Base-by-base conservation (phyloP, 2,888 invertebrate species). In the Ischnus inquisitorius region DNA sequence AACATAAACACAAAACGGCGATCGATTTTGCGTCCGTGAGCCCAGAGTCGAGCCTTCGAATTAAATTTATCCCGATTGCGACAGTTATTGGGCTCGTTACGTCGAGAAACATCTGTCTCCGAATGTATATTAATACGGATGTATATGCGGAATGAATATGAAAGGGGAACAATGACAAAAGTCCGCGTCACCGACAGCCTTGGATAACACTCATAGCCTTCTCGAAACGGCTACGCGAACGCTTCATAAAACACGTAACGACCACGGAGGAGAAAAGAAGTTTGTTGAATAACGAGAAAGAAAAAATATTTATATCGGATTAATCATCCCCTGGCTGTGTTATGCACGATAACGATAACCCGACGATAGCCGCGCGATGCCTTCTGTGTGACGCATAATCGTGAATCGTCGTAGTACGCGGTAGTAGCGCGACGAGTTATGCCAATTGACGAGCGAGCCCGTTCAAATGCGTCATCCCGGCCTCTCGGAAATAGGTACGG, bases 11-110 rank as follows among this genome's bases (percentile, higher is more conserved):
- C 43, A 74, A 65, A 28, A 83, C 62, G 25, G 54, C 64, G 72
- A 79, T 81, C 64, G 81, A 60, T 75, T 79, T 82, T n/a, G n/a
- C 76, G 68, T 67, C 80, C 75, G 51, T 76, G 65, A 85, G 79
- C 43, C 14, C 25, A n/a, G 22, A 34, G 54, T 19, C 12, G 57
- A 65, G 39, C 75, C 78, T 68, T 68, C 60, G 78, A 14, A 46
- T 60, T 69, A 68, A 62, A 78, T 78, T 78, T 78, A 68, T 69
- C 60, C 62, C 78, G 28, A 65, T 16, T 39, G 60, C 54, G 43
- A 16, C 43, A 48, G 39, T 77, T 77, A 60, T 60, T 19, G 34
- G 43, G 12, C 14, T 4, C 22, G 16, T 22, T 19, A 74, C 51
- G 22, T 25, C 60, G 39, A 39, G 16, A 51, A 68, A 57, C 25